Conservation (phyloP, 2,888 invertebrate genomes). For the Epinotia demarniana region DNA sequence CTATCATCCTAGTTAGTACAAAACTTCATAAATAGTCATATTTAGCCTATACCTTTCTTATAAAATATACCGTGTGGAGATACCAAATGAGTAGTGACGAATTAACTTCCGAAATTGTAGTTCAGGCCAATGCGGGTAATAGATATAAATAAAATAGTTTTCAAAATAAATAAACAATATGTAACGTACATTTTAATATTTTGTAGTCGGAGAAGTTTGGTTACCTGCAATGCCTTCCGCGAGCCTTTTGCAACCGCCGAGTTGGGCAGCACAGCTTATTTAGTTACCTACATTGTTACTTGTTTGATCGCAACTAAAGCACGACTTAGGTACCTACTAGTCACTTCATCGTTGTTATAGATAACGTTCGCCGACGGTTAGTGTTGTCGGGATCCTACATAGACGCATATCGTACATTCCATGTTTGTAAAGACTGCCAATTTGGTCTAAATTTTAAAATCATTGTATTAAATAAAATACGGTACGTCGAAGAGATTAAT, state of each 20-base stretch:
- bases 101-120: constrained; percentile 36
- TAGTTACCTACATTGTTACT: constrained; percentile 67
- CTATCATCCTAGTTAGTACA: constrained; percentile 45
- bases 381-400: constrained; percentile 83
- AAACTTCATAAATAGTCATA: constrained; percentile 43
- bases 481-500: constrained; percentile 82
- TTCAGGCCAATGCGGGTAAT: constrained; percentile 44
- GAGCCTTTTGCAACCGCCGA: constrained; percentile 58
- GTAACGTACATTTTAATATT: constrained; percentile 45
- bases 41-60: constrained; percentile 40
- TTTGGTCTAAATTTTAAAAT: constrained; percentile 85
- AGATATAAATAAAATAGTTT: constrained; percentile 47
- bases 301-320: constrained; percentile 64
- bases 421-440: constrained; percentile 84
- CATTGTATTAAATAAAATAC: constrained; percentile 78
- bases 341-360: constrained; percentile 81
- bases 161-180: constrained; percentile 47
- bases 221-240: constrained; percentile 64
- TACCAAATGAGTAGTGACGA: constrained; percentile 31
- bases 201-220: constrained; percentile 53
- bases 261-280: constrained; percentile 53
- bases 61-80: constrained; percentile 33
- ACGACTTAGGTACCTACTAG: constrained; percentile 69
- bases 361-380: constrained; percentile 78
- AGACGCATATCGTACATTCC: constrained; percentile 85